These are phyloP conservation scores for Neotoxoptera formosana DNA, from an alignment of 1,140 invertebrate genomes.

Conservation along the genomic window DNA sequence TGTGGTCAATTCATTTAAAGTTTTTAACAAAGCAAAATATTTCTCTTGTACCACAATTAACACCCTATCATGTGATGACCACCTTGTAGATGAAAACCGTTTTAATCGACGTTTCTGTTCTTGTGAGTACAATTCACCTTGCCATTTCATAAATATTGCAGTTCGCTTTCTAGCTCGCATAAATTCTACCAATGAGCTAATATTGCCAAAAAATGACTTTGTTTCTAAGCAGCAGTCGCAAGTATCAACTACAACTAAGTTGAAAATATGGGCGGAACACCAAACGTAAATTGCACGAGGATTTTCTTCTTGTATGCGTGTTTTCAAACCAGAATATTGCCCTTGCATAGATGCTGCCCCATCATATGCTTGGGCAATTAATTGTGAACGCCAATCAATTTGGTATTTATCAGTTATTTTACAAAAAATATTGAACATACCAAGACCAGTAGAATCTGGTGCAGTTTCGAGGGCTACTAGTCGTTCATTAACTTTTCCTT, in stretches of 20 bases:
- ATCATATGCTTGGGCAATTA: neutral
- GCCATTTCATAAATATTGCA: neutral
- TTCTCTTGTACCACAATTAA: neutral
- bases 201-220: too few relatives aligned
- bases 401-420: too few relatives aligned
- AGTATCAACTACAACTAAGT: neutral
- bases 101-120: neutral
- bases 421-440: too few relatives aligned
- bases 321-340: conserved; percentile 10
- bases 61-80: neutral
- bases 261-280: neutral
- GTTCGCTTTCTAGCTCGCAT: too few relatives aligned
- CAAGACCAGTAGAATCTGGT: too few relatives aligned
- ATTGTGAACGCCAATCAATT: too few relatives aligned
- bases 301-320: neutral
- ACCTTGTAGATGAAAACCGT: neutral
- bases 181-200: too few relatives aligned
- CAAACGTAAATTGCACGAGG: neutral
- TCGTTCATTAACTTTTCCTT: too few relatives aligned
- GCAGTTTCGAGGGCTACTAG: too few relatives aligned
- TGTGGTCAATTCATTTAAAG: neutral
- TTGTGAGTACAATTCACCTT: neutral
- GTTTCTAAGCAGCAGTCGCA: neutral
- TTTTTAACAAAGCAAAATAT: neutral
- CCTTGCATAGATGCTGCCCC: neutral